Evolutionary conservation across 2,888 invertebrate species (phyloP), one percentile per base, ranked within the genome.

Genomic region (Drosophila macrospina): DNA sequence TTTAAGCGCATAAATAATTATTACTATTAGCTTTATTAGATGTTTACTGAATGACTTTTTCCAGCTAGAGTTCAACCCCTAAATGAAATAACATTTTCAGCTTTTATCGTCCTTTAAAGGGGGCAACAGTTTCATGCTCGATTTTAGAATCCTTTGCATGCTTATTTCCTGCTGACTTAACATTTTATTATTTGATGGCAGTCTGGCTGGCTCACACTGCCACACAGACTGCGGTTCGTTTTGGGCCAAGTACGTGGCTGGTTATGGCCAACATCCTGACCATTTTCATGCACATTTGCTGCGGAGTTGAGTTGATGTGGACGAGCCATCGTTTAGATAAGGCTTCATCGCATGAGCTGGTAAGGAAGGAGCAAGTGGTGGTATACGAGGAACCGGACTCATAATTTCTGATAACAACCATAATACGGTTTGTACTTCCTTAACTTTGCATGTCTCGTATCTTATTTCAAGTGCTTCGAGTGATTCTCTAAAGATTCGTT

Each of bases 311-410:
- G 13, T 34, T 66, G 62, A 57, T 62, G 44, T 45, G 62, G 52
- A 37, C 42, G 61, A 42, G 52, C 48, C 55, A 57, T 67, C 70
- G 74, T 80, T 85, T 80, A 86, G 87, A 85, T 85, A 80, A 80
- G 75, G 45, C 54, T 45, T 51, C 26, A 39, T 20, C 28, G 39
- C 45, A 52, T 32, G 20, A 10, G 39, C 7, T 7, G 5, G 39
- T 16, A 44, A 30, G 39, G 26, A 44, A 30, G 39, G 13, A 48
- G 8, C 24, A 5, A 20, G 42, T n/a, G n/a, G n/a, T n/a, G n/a
- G n/a, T n/a, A n/a, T n/a, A 24, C 30, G 24, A 30, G 45, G 45
- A 36, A 41, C n/a, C 16, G n/a, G 30, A 64, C 34, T 41, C 65
- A 42, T 37, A 56, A 41, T 47, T 68, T 20, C 15, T 32, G 56